Percentiles rank a stretch among this genome's conserved stretches.
phyloP scores from a whole-genome alignment of 2,888 invertebrate species.

The Stenichneumon culpator region DNA sequence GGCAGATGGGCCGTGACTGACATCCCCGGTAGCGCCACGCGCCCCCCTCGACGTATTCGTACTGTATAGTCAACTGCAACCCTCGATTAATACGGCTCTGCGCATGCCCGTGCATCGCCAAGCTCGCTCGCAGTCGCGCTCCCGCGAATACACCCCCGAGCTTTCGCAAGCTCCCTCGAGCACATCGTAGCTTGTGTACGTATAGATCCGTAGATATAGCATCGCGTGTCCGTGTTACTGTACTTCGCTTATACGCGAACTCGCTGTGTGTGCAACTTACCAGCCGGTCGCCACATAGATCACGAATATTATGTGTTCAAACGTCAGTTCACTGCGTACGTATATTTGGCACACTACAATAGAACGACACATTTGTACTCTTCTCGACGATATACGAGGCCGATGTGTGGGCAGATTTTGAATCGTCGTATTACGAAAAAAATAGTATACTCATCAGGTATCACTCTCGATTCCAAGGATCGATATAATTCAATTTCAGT shows the following conservation, averaged over 20 bases:
- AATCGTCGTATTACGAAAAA: conserved; percentile 13
- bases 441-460: conserved; percentile 19
- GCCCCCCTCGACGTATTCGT: conserved; percentile 75
- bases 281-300: conserved; percentile 65
- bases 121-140: conserved; percentile 62
- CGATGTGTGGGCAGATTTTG: conserved; percentile 45
- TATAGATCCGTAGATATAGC: conserved; percentile 11
- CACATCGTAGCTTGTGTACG: conserved; percentile 52
- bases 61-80: conserved; percentile 66
- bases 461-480: conserved; percentile 1
- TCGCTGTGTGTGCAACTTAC: conserved; percentile 47
- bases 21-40: conserved; percentile 83
- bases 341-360: conserved; percentile 45
- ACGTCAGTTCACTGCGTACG: conserved; percentile 41
- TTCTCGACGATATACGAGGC: conserved; percentile 36
- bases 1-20: conserved; percentile 85
- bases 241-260: conserved; percentile 64
- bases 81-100: conserved; percentile 76
- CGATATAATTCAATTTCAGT: neutral
- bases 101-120: conserved; percentile 78
- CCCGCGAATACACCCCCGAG: conserved; percentile 73
- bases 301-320: conserved; percentile 65
- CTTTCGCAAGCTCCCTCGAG: conserved; percentile 53
- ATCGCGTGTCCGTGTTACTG: conserved; percentile 58
- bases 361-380: conserved; percentile 11